Percentiles rank a stretch among this genome's conserved stretches.
These are phyloP conservation scores for Cheilosia variabilis DNA, from an alignment of 2,888 invertebrate species.

Conservation along the genomic window DNA sequence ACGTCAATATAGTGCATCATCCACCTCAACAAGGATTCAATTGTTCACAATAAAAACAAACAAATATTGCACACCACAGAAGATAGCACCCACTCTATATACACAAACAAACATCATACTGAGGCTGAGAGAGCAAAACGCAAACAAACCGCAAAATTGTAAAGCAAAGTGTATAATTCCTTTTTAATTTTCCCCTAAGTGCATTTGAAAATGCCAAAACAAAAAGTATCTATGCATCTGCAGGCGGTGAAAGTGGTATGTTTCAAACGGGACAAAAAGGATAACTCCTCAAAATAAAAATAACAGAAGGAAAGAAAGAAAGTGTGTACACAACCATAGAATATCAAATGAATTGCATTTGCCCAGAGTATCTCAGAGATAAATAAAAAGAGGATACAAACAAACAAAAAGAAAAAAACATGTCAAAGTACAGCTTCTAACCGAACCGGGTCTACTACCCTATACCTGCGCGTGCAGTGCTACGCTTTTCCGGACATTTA, in stretches of 20 bases:
- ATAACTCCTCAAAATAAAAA: conserved; percentile 58
- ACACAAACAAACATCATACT: conserved; percentile 30
- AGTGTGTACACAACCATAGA: conserved; percentile 63
- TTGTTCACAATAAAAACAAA: conserved; percentile 58
- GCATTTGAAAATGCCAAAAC: conserved; percentile 78
- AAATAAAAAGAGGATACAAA: conserved; percentile 34
- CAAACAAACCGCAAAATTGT: conserved; percentile 79
- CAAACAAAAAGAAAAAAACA: conserved; percentile 20
- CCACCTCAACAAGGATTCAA: conserved; percentile 63
- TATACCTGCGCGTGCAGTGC: conserved; percentile 49
- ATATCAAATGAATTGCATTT: conserved; percentile 73
- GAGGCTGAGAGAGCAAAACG: conserved; percentile 77
- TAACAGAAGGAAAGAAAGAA: conserved; percentile 38
- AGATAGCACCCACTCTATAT: conserved; percentile 20
- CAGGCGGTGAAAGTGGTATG: conserved; percentile 50
- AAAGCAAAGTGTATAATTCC: conserved; percentile 82
- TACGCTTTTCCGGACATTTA: conserved; percentile 64
- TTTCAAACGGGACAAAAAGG: conserved; percentile 56
- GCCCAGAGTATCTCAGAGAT: conserved; percentile 58
- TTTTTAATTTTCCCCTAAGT: conserved; percentile 82
- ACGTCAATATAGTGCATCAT: conserved; percentile 37
- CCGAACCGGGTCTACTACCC: conserved; percentile 47
- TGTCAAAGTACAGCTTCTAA: conserved; percentile 56
- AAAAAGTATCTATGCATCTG: conserved; percentile 65
- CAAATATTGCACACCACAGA: conserved; percentile 38